Evolutionary conservation across 2,888 invertebrate species (phyloP).

Genomic region (Ptilodon capucinus): DNA sequence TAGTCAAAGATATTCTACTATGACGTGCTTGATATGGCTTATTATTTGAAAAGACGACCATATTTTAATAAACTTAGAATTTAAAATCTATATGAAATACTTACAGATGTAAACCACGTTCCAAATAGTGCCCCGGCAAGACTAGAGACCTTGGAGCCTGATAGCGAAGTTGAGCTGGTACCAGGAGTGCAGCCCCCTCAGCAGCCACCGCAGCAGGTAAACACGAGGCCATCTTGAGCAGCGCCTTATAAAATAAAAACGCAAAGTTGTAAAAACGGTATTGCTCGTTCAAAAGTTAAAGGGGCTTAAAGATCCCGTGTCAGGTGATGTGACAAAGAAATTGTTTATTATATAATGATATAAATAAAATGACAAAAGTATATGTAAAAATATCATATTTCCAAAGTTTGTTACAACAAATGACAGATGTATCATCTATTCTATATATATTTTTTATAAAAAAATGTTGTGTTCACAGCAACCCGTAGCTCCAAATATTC

Average conservation of each 20-base stretch:
- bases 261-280: background rate
- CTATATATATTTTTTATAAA: conserved; percentile 12
- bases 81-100: background rate
- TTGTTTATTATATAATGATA: no score
- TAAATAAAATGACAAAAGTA: no score
- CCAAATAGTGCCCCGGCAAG: conserved; percentile 45
- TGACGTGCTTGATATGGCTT: no score
- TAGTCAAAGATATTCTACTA: no score
- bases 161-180: conserved; percentile 74
- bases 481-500: conserved; percentile 64
- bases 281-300: background rate
- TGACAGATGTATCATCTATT: no score
- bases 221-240: no score
- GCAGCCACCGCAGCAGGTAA: conserved; percentile 70
- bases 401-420: no score
- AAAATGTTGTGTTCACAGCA: conserved; percentile 41
- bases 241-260: background rate
- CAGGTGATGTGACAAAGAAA: no score
- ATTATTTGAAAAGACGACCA: background rate
- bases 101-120: conserved; percentile 3
- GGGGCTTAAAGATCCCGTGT: background rate
- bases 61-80: no score
- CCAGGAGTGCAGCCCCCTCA: conserved; percentile 70
- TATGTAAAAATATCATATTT: no score
- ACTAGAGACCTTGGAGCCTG: conserved; percentile 68